Evolutionary conservation across 2,888 invertebrate species (phyloP), one percentile per base, ranked within the genome.

Genomic region (Osedax frankpressi): DNA sequence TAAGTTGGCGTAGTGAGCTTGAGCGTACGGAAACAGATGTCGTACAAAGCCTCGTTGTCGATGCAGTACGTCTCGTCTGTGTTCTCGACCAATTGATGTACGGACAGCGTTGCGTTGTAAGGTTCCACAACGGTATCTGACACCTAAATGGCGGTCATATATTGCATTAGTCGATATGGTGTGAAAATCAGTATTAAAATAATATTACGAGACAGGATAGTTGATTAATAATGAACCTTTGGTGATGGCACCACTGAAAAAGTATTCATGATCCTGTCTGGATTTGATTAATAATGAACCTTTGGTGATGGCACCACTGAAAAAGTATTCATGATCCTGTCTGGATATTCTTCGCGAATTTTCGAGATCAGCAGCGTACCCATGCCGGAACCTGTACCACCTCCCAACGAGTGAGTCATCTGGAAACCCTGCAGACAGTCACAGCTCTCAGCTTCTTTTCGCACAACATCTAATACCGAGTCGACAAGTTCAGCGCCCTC

Each of bases 321-420:
- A 87, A 93, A 94, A 83, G 94, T 94, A 88, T 92, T 93, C 94
- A 95, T 94, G n/a, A n/a, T n/a, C n/a, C n/a, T n/a, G n/a, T n/a
- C n/a, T n/a, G n/a, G n/a, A n/a, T n/a, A n/a, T n/a, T 95, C 95
- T 87, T 95, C 95, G 80, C 94, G 89, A 86, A 95, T 94, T 87
- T 95, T 95, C 78, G 93, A 93, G 82, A 95, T 95, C 78, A 95
- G 89, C 1, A 93, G 85, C 0, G 93, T 93, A 3, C 92, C 93
- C n/a, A n/a, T n/a, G n/a, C n/a, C n/a, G n/a, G n/a, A n/a, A n/a
- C n/a, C n/a, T n/a, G n/a, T n/a, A n/a, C 93, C 92, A 3, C 93
- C 92, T 0, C 93, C 92, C 25, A 93, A 87, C 0, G 92, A 93
- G 73, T 83, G 83, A 30, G 82, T 81, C 72, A 83, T 74, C 76